These are phyloP conservation scores for Acanthurus tractus DNA, from an alignment of 2,797 vertebrate genomes.

Conservation along the genomic window DNA sequence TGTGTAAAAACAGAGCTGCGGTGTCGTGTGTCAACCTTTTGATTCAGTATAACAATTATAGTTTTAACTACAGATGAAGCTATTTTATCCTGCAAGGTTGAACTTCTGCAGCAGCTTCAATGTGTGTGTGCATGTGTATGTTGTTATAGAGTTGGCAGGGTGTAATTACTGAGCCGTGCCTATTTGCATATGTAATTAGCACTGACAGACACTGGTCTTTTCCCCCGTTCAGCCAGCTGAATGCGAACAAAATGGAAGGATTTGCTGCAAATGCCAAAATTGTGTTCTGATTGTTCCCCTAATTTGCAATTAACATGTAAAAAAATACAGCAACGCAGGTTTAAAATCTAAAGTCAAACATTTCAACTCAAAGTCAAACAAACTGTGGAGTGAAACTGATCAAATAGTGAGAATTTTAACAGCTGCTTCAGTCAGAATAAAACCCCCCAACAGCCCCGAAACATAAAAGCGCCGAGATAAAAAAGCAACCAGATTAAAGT, in stretches of 20 bases:
- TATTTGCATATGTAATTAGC: slow-evolving; percentile 71
- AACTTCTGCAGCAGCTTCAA: background rate
- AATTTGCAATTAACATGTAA: slow-evolving; percentile 25
- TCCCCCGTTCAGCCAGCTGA: slow-evolving; percentile 43
- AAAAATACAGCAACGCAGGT: background rate
- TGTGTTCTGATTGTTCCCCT: slow-evolving; percentile 1
- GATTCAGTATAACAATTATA: background rate
- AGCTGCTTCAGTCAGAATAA: too few relatives aligned
- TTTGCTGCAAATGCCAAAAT: slow-evolving; percentile 7
- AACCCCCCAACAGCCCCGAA: too few relatives aligned
- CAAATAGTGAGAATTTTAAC: too few relatives aligned
- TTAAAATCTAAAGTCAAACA: slow-evolving; percentile 13
- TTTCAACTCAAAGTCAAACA: too few relatives aligned
- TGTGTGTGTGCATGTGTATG: background rate
- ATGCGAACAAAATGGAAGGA: slow-evolving; percentile 32
- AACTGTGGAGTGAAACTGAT: too few relatives aligned
- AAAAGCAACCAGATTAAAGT: slow-evolving; percentile 41
- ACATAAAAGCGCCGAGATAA: slow-evolving; percentile 3
- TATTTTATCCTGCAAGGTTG: slow-evolving; percentile 1
- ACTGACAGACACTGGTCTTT: slow-evolving; percentile 54
- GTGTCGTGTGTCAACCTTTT: slow-evolving; percentile 1
- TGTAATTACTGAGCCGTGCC: slow-evolving; percentile 59
- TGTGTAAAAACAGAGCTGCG: background rate
- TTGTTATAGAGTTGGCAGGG: slow-evolving; percentile 40
- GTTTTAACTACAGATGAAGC: slow-evolving; percentile 1